Evolutionary conservation across 2,797 vertebrate genomes (phyloP).

Genomic region (Falco cherrug): DNA sequence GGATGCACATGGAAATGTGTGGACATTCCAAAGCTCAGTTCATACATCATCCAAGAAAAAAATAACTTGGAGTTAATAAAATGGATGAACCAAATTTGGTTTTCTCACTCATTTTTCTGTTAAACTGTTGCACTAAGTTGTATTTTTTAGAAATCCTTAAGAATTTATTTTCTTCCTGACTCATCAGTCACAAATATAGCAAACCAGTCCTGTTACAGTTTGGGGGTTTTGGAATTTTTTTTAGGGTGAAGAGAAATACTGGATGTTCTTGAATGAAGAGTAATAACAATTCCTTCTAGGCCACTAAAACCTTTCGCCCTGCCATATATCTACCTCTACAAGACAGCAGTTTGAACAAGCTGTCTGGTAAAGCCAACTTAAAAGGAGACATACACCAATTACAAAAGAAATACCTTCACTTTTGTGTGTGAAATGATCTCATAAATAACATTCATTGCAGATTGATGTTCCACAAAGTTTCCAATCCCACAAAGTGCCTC

Average conservation of each 20-base stretch:
- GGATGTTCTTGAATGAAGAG: neutral
- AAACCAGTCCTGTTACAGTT: neutral
- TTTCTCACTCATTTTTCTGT: neutral
- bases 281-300: neutral
- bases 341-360: neutral
- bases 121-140: neutral
- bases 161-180: neutral
- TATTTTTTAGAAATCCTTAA: neutral
- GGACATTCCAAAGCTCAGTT: neutral
- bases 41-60: neutral
- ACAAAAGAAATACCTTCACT: neutral
- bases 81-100: neutral
- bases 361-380: slow-evolving; percentile 1
- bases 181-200: neutral
- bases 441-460: slow-evolving; percentile 49
- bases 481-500: neutral
- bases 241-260: neutral
- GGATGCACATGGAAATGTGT: neutral
- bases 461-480: slow-evolving; percentile 49
- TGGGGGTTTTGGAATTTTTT: neutral
- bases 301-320: neutral
- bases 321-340: neutral
- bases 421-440: slow-evolving; percentile 18
- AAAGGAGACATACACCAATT: neutral
- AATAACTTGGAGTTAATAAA: neutral